These are phyloP conservation scores for Apostichopus japonicus DNA, from an alignment of 35 echinoderm and acorn worm species.

Conservation along the genomic window DNA sequence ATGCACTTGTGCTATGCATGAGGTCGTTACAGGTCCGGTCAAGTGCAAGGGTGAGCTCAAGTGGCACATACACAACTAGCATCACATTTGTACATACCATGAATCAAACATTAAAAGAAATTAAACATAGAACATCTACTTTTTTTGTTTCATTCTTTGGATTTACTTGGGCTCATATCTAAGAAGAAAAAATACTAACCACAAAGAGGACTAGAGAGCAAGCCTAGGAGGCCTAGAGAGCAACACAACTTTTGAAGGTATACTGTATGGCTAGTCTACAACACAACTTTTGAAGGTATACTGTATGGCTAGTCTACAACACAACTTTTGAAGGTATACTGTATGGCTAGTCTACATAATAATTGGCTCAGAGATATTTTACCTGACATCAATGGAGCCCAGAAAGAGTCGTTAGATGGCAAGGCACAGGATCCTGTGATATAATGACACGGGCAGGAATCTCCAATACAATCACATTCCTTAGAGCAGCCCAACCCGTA, in stretches of 20 bases:
- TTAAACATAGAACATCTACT: background rate
- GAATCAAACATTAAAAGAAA: background rate
- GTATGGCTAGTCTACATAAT: no score
- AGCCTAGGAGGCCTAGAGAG: background rate
- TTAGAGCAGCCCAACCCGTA: conserved; percentile 68
- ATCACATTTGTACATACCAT: background rate
- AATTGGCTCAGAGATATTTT: background rate
- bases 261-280: background rate
- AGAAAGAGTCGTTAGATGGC: conserved; percentile 39
- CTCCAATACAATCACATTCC: conserved; percentile 67
- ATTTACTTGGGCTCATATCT: no score
- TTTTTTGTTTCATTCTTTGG: no score
- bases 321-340: background rate
- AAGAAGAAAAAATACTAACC: no score
- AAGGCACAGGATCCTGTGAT: conserved; percentile 73
- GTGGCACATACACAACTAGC: background rate
- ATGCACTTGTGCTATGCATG: background rate
- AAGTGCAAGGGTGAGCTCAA: no score
- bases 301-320: background rate
- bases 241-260: background rate
- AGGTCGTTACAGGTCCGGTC: no score
- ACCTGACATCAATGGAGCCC: conserved; percentile 73
- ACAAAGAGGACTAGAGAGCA: background rate
- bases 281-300: background rate
- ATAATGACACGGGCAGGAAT: conserved; percentile 84